phyloP scores from a whole-genome alignment of 1,140 invertebrate species.

The Stegodyphus mimosarum region DNA sequence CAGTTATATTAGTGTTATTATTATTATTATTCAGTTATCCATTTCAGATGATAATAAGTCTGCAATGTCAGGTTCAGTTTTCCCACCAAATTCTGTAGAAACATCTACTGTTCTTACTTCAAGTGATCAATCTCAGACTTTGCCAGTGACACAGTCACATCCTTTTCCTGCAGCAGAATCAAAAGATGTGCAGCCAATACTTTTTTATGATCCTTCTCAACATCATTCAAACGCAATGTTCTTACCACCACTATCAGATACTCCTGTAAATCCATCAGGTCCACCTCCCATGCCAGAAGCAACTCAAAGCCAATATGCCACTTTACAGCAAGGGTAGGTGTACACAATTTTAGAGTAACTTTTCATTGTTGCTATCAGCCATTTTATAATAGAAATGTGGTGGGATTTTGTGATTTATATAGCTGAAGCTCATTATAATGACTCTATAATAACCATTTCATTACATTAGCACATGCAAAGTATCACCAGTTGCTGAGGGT shows the following conservation, averaged over 20 bases:
- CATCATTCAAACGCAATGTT: conserved; percentile 3
- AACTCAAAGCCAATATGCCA: conserved; percentile 2
- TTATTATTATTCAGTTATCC: too few relatives aligned
- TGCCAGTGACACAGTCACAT: background rate
- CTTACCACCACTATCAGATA: conserved; percentile 11
- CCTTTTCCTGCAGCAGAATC: background rate
- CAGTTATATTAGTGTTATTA: too few relatives aligned
- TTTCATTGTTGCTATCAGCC: too few relatives aligned
- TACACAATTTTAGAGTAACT: too few relatives aligned
- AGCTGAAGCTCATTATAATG: too few relatives aligned
- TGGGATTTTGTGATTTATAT: too few relatives aligned
- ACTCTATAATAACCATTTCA: too few relatives aligned
- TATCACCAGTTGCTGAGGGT: too few relatives aligned
- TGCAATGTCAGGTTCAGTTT: background rate
- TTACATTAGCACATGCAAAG: too few relatives aligned
- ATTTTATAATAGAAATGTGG: too few relatives aligned
- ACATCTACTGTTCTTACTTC: too few relatives aligned
- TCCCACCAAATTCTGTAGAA: background rate
- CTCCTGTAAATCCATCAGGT: background rate
- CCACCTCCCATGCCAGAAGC: background rate
- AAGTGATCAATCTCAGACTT: background rate
- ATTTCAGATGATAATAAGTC: too few relatives aligned
- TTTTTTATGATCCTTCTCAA: conserved; percentile 31
- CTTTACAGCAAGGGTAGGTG: conserved; percentile 1
- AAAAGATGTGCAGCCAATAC: background rate